Base-by-base conservation (phyloP, 2,888 invertebrate species). In the Eretmocerus hayati region DNA sequence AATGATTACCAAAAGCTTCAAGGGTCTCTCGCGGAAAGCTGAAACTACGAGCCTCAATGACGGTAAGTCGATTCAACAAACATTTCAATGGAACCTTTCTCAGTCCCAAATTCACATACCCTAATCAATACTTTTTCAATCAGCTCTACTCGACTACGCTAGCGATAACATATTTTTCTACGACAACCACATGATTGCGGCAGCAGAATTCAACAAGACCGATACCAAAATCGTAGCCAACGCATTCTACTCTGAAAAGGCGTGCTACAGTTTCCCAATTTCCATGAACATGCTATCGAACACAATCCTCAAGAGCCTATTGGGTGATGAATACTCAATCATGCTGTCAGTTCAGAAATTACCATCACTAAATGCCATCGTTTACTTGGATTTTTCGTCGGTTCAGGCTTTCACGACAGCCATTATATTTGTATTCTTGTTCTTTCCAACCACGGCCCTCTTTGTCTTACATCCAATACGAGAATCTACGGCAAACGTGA, bases 401-500 rank as follows among this genome's bases (percentile, higher is more conserved):
- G 2, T 42, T 2, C 44, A 62, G 9, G 45, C 59, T 4, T 47
- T 55, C 5, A 53, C 50, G 5, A 56, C 59, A 37, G 57, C 56
- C 13, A 37, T 47, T 4, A 33, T 15, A 13, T 33, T 33, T 15
- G 15, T 33, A n/a, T 33, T 33, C n/a, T 5, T 15, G 11, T 33
- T 33, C 5, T 39, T 39, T n/a, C 20, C 21, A n/a, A 13, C 21
- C 4, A 5, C 18, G n/a, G 71, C 75, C 0, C 73, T 79, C 57
- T 79, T 79, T 52, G 72, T 81, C 2, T 66, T 79, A 0, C 77
- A 85, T 47, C 81, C 85, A 4, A 77, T 81, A 56, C 72, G 72
- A 45, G 88, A 89, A 68, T 75, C 80, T 9, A 63, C 66, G 5
- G 74, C 77, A 2, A 81, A 80, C 43, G 75, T 85, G 30, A 81